phyloP scores from a whole-genome alignment of 2,113 vertebrate species.

The Perognathus longimembris region DNA sequence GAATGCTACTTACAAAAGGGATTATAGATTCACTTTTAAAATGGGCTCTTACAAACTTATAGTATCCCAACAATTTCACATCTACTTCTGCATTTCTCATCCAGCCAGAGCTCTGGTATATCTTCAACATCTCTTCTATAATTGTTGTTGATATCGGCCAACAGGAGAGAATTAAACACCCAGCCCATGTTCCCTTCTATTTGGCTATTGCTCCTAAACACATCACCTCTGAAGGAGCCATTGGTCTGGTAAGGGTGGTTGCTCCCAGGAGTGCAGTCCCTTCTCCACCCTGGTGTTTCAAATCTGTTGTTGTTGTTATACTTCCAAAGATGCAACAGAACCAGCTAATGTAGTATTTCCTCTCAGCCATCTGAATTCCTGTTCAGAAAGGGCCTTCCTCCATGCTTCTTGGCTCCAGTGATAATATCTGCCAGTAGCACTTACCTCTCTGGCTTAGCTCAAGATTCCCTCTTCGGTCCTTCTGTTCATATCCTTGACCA shows the following conservation, averaged over 20 bases:
- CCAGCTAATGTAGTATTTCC: background rate
- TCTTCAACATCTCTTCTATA: background rate
- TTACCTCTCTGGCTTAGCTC: background rate
- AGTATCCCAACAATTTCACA: background rate
- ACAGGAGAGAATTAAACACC: background rate
- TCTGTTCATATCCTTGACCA: background rate
- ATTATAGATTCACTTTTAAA: background rate
- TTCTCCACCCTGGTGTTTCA: background rate
- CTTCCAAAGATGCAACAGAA: background rate
- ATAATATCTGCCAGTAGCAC: background rate
- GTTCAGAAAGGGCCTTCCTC: background rate
- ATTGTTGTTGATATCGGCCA: background rate
- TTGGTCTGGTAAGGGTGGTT: background rate
- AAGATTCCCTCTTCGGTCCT: background rate
- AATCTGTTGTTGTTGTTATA: background rate
- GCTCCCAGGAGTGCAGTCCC: background rate
- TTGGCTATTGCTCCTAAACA: background rate
- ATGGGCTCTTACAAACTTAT: background rate
- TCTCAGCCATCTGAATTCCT: background rate
- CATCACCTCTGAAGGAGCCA: background rate
- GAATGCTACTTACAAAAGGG: background rate
- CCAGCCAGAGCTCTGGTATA: background rate
- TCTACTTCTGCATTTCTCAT: background rate
- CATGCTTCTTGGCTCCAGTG: background rate
- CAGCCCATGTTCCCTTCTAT: background rate